Evolutionary conservation across 2,113 vertebrate species (phyloP).

Genomic region (Illadopsis cleaveri): DNA sequence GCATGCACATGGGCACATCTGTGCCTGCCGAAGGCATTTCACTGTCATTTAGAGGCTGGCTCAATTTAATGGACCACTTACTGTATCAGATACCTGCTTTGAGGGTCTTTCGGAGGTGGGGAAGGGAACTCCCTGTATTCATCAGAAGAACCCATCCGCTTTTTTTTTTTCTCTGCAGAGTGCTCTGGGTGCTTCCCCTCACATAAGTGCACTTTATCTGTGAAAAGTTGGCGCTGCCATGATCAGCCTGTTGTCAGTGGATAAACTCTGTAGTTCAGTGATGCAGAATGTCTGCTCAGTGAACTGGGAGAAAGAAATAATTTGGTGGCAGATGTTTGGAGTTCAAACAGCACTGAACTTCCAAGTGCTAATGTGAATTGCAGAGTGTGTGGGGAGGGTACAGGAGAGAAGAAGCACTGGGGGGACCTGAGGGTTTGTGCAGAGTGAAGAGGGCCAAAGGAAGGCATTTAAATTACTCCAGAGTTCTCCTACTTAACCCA

Average conservation of each 20-base stretch:
- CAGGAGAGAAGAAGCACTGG: not conserved
- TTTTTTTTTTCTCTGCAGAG: not conserved
- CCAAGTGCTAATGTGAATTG: not conserved
- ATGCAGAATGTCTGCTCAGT: constrained; percentile 29
- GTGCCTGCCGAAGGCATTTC: not conserved
- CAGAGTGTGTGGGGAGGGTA: not conserved
- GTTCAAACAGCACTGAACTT: not conserved
- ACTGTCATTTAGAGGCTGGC: not conserved
- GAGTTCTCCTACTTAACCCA: not conserved
- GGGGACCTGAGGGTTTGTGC: not conserved
- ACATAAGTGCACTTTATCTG: not conserved
- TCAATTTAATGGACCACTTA: not conserved
- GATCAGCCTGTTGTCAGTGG: not conserved
- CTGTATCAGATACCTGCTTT: not conserved
- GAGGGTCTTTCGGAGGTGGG: not conserved
- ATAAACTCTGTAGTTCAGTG: constrained; percentile 3
- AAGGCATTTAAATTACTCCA: not conserved
- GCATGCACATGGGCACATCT: not conserved
- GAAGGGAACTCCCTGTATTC: not conserved
- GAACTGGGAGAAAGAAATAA: constrained; percentile 15
- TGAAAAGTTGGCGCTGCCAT: not conserved
- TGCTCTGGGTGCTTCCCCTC: not conserved
- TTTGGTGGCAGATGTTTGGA: constrained; percentile 48
- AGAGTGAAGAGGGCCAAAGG: not conserved
- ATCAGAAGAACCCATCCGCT: not conserved